Conservation (phyloP, 2,797 vertebrate species). For the Gymnothorax javanicus region DNA sequence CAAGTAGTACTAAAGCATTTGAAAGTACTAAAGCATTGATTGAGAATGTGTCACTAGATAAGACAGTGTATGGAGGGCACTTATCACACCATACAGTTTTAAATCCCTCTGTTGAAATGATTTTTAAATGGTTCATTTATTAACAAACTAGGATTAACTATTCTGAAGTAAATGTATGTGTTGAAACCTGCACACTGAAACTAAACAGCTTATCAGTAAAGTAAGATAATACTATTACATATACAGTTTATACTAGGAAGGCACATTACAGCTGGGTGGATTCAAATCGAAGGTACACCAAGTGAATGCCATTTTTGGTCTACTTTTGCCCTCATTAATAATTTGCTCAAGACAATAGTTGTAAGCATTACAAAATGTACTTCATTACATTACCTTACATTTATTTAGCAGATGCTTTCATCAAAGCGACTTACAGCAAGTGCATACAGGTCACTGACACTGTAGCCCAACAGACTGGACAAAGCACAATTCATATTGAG, state of each 20-base stretch:
- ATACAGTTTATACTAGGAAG: background rate
- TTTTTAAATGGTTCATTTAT: too few relatives aligned
- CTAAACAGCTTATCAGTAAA: background rate
- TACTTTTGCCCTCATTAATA: background rate
- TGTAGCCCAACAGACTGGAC: too few relatives aligned
- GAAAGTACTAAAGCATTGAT: background rate
- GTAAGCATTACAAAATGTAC: background rate
- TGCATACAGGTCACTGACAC: too few relatives aligned
- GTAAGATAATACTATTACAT: background rate
- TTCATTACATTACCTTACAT: too few relatives aligned
- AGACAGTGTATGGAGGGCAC: background rate
- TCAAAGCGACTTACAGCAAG: too few relatives aligned
- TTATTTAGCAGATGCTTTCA: too few relatives aligned
- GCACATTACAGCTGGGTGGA: background rate
- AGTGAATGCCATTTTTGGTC: background rate
- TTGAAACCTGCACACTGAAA: background rate
- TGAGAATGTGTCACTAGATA: background rate
- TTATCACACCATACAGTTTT: background rate
- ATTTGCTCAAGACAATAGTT: background rate
- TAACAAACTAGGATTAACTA: background rate
- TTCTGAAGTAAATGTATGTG: too few relatives aligned
- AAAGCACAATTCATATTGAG: too few relatives aligned
- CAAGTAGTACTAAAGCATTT: background rate
- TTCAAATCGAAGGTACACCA: background rate
- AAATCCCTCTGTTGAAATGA: too few relatives aligned